Base-by-base conservation (phyloP, 2,888 invertebrate genomes). In the Athalia circularis region DNA sequence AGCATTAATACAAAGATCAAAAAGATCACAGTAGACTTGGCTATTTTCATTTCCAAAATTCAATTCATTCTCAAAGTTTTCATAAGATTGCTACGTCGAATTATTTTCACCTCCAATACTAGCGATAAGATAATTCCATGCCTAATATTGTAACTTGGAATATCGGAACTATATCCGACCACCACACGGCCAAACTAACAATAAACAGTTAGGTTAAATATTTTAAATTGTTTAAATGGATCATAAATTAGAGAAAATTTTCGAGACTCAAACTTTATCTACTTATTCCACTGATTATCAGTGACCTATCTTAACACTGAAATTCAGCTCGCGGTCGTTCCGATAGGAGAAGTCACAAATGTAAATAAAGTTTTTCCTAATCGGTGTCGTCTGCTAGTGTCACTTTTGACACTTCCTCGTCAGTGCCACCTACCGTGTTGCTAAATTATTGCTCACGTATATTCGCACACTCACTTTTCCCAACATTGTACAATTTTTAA, bases 1-100 rank as follows among this genome's bases (percentile, higher is more conserved):
- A 94, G 89, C 84, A 94, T 90, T 83, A 95, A 90, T 86, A 95
- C 92, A 79, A 93, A 91, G 86, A 93, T 91, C 80, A 95, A 87
- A 79, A 94, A 87, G 80, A 94, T 91, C 81, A 94, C 87, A 11
- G 94, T 92, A 79, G 92, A 92, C 90, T 93, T 94, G 54, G 94
- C 92, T 84, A 94, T 91, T 89, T 93, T 93, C 95, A 95, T 95
- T 85, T 45, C 45, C 47, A 13, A 9, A 3, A 4, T 57, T 57
- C 43, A 59, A 54, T 70, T 11, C 70, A 70, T 70, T 54, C 6
- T 67, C 50, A 50, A 43, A 57, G 3, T 57, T 9, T 54, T 4
- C 54, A 54, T n/a, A 54, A 6, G 54, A 9, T 6, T 0, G 1
- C n/a, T 54, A 11, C 54, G 9, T 54, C 7, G 7, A 4, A 4